Percentiles rank a stretch among this genome's conserved stretches.
phyloP scores from a whole-genome alignment of 2,113 vertebrate genomes.

The Elachura formosa region DNA sequence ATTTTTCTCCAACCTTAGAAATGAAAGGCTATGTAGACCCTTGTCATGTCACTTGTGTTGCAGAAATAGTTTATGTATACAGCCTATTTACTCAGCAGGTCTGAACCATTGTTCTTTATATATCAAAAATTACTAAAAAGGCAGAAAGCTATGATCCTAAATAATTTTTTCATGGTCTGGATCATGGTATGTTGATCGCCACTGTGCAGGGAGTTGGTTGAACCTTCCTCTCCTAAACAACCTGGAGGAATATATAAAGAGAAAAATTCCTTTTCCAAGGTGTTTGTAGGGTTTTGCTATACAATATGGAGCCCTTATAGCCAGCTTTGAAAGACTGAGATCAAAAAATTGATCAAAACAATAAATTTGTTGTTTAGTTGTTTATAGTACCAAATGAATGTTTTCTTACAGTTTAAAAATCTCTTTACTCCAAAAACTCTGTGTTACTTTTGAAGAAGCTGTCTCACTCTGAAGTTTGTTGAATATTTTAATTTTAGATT shows the following conservation, averaged over 20 bases:
- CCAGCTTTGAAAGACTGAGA: neutral
- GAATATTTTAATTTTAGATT: neutral
- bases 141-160: neutral
- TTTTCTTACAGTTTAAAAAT: neutral
- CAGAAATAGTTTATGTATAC: neutral
- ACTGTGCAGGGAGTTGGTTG: neutral
- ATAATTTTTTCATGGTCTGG: neutral
- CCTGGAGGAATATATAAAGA: neutral
- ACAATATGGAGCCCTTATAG: neutral
- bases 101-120: neutral
- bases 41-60: neutral
- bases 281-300: neutral
- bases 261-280: neutral
- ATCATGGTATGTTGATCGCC: neutral
- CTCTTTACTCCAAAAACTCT: neutral
- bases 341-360: neutral
- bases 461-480: neutral
- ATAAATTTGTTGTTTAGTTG: neutral
- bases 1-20: neutral
- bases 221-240: neutral
- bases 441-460: neutral
- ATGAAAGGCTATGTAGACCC: neutral
- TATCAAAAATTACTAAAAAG: neutral
- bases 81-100: neutral
- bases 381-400: neutral